Evolutionary conservation across 2,797 vertebrate species (phyloP).

Genomic region (Ceryle rudis): DNA sequence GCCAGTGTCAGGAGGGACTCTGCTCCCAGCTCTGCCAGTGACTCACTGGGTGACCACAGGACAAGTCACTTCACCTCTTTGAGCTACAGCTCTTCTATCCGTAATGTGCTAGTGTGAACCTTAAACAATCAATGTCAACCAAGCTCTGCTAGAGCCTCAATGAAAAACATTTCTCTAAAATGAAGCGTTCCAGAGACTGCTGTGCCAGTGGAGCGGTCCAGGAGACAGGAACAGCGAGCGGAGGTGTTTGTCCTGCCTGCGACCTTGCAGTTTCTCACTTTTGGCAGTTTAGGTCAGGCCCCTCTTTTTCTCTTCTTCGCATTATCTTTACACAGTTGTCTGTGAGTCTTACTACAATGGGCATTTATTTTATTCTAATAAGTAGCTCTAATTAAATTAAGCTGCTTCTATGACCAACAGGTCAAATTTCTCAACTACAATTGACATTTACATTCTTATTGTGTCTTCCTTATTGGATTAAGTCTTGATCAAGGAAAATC

Average conservation of each 20-base stretch:
- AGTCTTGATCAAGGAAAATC: slow-evolving; percentile 47
- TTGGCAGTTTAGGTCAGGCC: not conserved
- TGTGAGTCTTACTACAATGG: not conserved
- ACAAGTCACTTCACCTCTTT: not conserved
- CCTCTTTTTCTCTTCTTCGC: not conserved
- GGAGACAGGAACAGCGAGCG: not conserved
- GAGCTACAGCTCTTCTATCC: not conserved
- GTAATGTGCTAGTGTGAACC: not conserved
- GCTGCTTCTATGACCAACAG: slow-evolving; percentile 42
- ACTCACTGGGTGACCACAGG: not conserved
- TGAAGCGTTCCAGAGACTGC: not conserved
- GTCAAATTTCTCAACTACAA: slow-evolving; percentile 65
- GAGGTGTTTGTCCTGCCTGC: not conserved
- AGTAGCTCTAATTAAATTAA: slow-evolving; percentile 69
- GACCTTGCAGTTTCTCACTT: not conserved
- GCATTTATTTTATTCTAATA: slow-evolving; percentile 49
- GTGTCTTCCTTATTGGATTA: slow-evolving; percentile 59
- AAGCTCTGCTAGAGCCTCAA: not conserved
- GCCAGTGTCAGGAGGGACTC: not conserved
- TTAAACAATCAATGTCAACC: not conserved
- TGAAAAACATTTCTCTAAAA: rapidly evolving
- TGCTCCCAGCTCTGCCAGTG: not conserved
- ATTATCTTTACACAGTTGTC: not conserved
- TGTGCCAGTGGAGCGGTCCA: rapidly evolving
- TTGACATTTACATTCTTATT: slow-evolving; percentile 58